phyloP scores from a whole-genome alignment of 2,113 vertebrate species.

The Myrmecophaga tridactyla region DNA sequence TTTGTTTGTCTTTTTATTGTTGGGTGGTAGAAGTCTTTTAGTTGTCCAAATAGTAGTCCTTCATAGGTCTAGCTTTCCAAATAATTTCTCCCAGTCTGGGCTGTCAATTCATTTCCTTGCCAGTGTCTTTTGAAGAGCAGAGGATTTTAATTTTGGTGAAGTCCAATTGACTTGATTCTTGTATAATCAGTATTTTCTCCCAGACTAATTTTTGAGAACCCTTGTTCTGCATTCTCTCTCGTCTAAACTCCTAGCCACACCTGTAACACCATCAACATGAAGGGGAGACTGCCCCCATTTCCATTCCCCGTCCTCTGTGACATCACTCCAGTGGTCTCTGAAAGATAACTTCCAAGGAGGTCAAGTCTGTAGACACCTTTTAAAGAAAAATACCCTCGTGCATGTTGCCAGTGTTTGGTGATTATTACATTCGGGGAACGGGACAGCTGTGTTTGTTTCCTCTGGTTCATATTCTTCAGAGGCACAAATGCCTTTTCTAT shows the following conservation, averaged over 20 bases:
- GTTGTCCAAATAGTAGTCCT: not conserved
- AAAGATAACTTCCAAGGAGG: not conserved
- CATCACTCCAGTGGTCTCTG: too few relatives aligned
- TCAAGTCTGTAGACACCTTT: not conserved
- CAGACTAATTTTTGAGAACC: not conserved
- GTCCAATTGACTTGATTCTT: not conserved
- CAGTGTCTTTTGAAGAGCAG: not conserved
- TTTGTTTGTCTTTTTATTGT: not conserved
- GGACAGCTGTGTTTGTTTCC: slow-evolving; percentile 3
- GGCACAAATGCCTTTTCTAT: not conserved
- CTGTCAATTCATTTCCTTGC: not conserved
- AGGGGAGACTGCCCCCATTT: too few relatives aligned
- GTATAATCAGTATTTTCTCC: not conserved
- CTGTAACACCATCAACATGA: not conserved
- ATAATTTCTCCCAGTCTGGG: not conserved
- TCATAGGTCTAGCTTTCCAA: not conserved
- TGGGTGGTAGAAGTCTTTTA: not conserved
- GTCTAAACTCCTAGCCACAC: not conserved
- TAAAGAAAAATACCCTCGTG: not conserved
- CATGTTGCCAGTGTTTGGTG: not conserved
- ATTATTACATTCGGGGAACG: not conserved
- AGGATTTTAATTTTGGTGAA: not conserved
- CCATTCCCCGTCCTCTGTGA: not conserved
- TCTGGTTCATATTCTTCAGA: not conserved
- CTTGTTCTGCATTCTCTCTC: not conserved